Evolutionary conservation across 2,113 vertebrate species (phyloP), one percentile per base, ranked within the genome.

Genomic region (Coreoperca whiteheadi): DNA sequence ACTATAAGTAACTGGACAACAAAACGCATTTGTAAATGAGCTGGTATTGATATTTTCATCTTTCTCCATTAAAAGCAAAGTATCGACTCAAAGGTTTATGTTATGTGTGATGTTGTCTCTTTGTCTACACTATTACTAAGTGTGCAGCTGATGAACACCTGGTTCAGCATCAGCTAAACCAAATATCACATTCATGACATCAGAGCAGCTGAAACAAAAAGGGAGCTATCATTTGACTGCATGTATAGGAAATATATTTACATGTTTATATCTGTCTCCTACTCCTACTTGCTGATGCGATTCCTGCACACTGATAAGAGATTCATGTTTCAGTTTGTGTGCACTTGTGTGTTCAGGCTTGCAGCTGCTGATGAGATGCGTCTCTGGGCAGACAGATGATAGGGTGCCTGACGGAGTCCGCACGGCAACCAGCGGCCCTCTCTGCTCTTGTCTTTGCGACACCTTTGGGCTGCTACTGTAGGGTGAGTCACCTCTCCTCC

Each of bases 11-110:
- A 88, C 80, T 84, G 84, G 80, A 88, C 88, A 84, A 90, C 78
- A 89, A 83, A 92, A 89, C 82, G 28, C 79, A 71, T 92, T 93
- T 92, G 85, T 91, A 92, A 90, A 93, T 90, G 83, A 92, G 86
- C 70, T 74, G 68, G 60, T 92, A 95, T 94, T 92, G 89, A 91
- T 94, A 81, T 93, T 93, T 94, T 90, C 83, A 92, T 95, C 88
- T 93, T 92, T 94, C 89, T 89, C 88, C 61, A 91, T 94, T 94
- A 93, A 86, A 88, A 80, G 80, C 84, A 73, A 77, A 81, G 68
- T 68, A 87, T 88, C 37, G 86, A 91, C 87, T 88, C 66, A 46
- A 71, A 84, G 86, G 78, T 88, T 92, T 89, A 79, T 92, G 86
- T 89, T 80, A 84, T 75, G 80, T 93, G 84, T 92, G 91, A 92